Conservation (phyloP, 2,113 vertebrate species). For the Trinectes maculatus region DNA sequence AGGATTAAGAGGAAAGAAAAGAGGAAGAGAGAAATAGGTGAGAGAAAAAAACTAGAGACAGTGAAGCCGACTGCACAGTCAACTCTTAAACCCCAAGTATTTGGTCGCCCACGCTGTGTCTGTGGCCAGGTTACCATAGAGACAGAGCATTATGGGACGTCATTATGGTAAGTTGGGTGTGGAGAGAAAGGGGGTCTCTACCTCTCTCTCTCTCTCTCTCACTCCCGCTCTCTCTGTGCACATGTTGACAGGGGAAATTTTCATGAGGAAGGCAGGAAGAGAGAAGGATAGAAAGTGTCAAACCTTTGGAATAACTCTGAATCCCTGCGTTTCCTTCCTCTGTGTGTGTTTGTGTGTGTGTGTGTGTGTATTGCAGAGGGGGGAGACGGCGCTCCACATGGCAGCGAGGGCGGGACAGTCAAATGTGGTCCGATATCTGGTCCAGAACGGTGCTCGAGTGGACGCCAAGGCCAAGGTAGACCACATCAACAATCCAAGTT, state of each 20-base stretch:
- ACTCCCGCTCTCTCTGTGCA: conserved; percentile 3
- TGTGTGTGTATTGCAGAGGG: conserved; percentile 84
- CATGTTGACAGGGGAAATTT: conserved; percentile 13
- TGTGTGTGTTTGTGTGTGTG: conserved; percentile 17
- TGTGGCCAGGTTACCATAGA: conserved; percentile 75
- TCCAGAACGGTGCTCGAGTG: conserved; percentile 92
- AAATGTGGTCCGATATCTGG: conserved; percentile 91
- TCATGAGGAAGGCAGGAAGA: background rate
- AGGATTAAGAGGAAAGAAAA: too few relatives aligned
- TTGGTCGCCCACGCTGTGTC: conserved; percentile 66
- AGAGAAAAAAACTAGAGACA: conserved; percentile 8
- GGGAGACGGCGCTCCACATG: conserved; percentile 97
- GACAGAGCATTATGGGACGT: conserved; percentile 65
- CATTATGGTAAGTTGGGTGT: conserved; percentile 62
- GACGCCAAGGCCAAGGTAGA: conserved; percentile 96
- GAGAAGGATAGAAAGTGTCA: background rate
- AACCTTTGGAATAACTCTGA: conserved; percentile 17
- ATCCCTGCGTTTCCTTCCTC: background rate
- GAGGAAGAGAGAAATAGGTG: background rate
- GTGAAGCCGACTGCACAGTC: conserved; percentile 17
- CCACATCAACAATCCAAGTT: too few relatives aligned
- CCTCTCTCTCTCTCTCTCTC: conserved; percentile 1
- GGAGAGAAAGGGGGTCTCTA: conserved; percentile 37
- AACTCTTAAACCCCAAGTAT: conserved; percentile 61
- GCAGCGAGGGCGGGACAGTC: conserved; percentile 95